Conservation (phyloP, 2,113 vertebrate genomes). For the Caloenas nicobarica region DNA sequence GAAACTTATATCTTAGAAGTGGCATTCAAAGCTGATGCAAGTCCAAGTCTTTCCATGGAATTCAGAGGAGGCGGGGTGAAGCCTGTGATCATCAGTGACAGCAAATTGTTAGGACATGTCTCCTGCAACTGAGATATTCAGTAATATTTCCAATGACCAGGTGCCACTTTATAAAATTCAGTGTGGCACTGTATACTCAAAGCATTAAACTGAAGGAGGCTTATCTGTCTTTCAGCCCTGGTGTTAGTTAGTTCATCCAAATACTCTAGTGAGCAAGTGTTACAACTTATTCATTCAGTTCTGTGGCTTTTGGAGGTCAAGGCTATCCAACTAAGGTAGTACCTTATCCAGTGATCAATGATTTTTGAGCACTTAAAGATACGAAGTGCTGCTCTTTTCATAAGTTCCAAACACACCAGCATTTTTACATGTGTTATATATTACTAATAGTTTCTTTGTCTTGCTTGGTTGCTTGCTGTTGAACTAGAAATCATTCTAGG, state of each 20-base stretch:
- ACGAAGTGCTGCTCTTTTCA: not conserved
- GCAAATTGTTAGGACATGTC: not conserved
- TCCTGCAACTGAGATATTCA: not conserved
- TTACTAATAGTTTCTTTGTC: not conserved
- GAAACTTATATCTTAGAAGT: not conserved
- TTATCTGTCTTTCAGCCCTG: not conserved
- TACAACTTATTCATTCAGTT: not conserved
- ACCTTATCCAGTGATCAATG: rapidly evolving
- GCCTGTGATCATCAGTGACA: not conserved
- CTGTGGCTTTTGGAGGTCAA: not conserved
- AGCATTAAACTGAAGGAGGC: not conserved
- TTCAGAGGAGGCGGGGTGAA: not conserved
- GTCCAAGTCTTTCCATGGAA: not conserved
- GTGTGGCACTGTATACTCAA: not conserved
- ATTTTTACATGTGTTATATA: not conserved
- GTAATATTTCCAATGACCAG: not conserved
- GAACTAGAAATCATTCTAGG: not conserved
- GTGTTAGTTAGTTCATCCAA: not conserved
- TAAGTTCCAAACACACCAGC: rapidly evolving
- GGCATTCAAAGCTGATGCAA: not conserved
- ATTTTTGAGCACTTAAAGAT: not conserved
- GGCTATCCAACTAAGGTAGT: not conserved
- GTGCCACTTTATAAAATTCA: not conserved
- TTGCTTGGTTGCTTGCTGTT: not conserved
- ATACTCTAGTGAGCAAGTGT: not conserved